Evolutionary conservation across 2,888 invertebrate species (phyloP).

Genomic region (Sylvicola fuscatus): DNA sequence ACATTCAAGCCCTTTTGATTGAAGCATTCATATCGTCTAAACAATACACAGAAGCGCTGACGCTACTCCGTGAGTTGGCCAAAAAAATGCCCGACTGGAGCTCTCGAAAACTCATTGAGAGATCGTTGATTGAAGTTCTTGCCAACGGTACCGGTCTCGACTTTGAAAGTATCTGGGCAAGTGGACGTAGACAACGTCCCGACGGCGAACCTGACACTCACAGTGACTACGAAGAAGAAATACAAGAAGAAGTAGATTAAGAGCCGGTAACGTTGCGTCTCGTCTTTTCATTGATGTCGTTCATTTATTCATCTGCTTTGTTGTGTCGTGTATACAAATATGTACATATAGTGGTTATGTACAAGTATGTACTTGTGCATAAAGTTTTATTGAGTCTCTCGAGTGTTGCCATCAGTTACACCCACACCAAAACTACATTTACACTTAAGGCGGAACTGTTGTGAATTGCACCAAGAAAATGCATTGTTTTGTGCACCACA

Average conservation of each 20-base stretch:
- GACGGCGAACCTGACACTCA: constrained; percentile 4
- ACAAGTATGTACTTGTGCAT: too few relatives aligned
- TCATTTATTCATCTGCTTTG: neutral
- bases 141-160: constrained; percentile 23
- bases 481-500: too few relatives aligned
- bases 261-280: constrained; percentile 1
- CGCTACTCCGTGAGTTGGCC: constrained; percentile 19
- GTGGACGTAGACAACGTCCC: constrained; percentile 10
- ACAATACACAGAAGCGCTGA: constrained; percentile 21
- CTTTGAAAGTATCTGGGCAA: constrained; percentile 22
- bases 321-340: too few relatives aligned
- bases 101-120: constrained; percentile 18
- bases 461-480: too few relatives aligned
- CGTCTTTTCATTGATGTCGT: neutral
- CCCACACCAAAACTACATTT: too few relatives aligned
- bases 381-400: too few relatives aligned
- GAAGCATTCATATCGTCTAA: constrained; percentile 19
- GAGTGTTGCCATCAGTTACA: too few relatives aligned
- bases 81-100: constrained; percentile 22
- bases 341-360: neutral
- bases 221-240: constrained; percentile 16
- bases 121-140: constrained; percentile 18
- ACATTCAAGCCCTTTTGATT: constrained; percentile 20
- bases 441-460: too few relatives aligned
- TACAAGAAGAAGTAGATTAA: constrained; percentile 17